These are phyloP conservation scores for Cephalopterus ornatus DNA, from an alignment of 2,113 vertebrate genomes.

Conservation along the genomic window DNA sequence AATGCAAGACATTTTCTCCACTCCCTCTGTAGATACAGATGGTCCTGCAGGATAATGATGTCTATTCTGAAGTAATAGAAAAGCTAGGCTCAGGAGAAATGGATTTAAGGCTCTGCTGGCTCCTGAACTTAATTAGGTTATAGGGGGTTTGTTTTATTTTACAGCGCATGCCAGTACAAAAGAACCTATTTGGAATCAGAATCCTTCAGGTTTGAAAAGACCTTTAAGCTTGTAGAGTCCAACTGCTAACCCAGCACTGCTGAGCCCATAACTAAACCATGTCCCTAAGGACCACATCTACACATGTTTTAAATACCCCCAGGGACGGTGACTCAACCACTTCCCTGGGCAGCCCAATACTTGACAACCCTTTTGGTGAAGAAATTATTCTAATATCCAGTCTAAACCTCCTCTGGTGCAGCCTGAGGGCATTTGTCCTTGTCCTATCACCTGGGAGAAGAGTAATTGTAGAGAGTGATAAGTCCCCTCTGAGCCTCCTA, in stretches of 20 bases:
- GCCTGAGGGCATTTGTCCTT: neutral
- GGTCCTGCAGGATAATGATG: neutral
- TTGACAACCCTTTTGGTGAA: neutral
- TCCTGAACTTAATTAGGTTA: conserved; percentile 20
- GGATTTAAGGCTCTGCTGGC: neutral
- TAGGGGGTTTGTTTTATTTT: neutral
- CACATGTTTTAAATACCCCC: neutral
- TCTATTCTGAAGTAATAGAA: neutral
- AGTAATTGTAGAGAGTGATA: neutral
- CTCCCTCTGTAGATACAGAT: neutral
- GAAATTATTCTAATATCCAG: neutral
- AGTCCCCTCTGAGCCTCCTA: neutral
- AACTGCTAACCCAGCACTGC: neutral
- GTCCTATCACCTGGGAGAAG: neutral
- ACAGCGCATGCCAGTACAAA: neutral
- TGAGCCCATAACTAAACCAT: neutral
- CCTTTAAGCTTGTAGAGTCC: neutral
- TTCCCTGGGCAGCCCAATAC: neutral
- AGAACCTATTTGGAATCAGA: neutral
- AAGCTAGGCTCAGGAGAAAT: neutral
- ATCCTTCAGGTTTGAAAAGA: neutral
- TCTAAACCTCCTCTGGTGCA: neutral
- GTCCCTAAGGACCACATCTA: neutral
- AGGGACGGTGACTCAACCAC: neutral
- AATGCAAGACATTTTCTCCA: neutral